Base-by-base conservation (phyloP, 2,888 invertebrate genomes). In the Isotomurus palustris region DNA sequence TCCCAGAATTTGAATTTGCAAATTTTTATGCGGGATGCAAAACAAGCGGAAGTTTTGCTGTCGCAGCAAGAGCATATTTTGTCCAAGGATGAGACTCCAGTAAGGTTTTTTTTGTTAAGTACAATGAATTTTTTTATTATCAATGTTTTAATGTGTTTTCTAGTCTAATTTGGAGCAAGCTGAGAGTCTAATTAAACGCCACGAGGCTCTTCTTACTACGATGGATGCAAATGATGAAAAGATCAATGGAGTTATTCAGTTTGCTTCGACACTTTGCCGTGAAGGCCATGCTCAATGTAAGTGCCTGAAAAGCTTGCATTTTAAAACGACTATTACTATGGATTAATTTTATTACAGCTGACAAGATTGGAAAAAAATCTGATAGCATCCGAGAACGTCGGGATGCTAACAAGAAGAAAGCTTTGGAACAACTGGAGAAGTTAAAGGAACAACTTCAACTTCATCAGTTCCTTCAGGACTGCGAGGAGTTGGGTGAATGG, bases 211-310 rank as follows among this genome's bases (percentile, higher is more conserved):
- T 84, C 85, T 97, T 72, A 97, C 97, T 1, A 97, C 97, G 3
- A 95, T 99, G 94, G 97, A 99, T 76, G 99, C 99, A 14, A 99
- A 99, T 78, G 99, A 99, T 76, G 99, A 99, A 75, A 99, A 99
- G 79, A 91, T 99, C 74, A 95, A 96, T 76, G 88, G 88, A 1
- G 91, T 99, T 41, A 88, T 94, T 1, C 91, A 92, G 75, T 96
- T 96, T 75, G 94, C 96, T 61, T 86, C 88, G 72, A 84, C 92
- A 17, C 80, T 91, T 21, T 87, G 89, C 61, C 91, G 94, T 71
- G 93, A 94, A 73, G 87, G 89, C 38, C 97, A 99, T 78, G 95
- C 91, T 76, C 95, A 94, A 70, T 76, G 79, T 67, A 79, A 79
- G 58, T 49, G 44, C 22, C 1, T 21, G 27, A 21, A 41, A 12